Evolutionary conservation across 1,140 invertebrate genomes (phyloP), one percentile per base, ranked within the genome.

Genomic region (Euwallacea fornicatus): DNA sequence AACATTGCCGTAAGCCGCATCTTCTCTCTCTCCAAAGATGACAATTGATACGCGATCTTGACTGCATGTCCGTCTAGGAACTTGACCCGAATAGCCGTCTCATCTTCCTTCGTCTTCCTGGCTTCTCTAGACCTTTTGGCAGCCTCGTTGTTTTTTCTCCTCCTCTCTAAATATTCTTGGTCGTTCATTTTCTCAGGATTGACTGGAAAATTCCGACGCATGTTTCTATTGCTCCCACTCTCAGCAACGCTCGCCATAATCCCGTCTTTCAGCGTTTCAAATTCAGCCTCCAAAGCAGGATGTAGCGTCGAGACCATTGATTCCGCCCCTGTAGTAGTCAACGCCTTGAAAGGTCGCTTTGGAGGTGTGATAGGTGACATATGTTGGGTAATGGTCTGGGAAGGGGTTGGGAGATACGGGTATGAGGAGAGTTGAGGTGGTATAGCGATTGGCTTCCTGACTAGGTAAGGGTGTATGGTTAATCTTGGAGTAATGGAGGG

Each of bases 141-240:
- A 0, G 97, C 96, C 74, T 93, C 93, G 80, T 98, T 98, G 80
- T 99, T 98, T 80, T 96, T 96, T 66, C 91, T 87, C 8, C 96
- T 83, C 68, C 94, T 96, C 94, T 96, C 94, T 84, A 90, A 91
- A 78, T 98, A 98, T 0, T 90, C 89, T 0, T 89, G 88, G 78
- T 96, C 94, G 15, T 71, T 61, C 10, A 42, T 10, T 90, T 90
- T 86, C 82, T 1, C 83, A 77, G 11, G 84, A 76, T 16, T 85
- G 85, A 1, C 86, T 63, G 85, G 84, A 16, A 91, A 10, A 16
- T 21, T 56, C 3, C 54, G 54, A 8, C 54, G 11, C 54, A 56
- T 56, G 54, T 56, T 56, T 16, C 16, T n/a, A 16, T 56, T 56
- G 2, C 46, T 10, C 2, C 46, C 13, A 2, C 13, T 50, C 7